Evolutionary conservation across 2,888 invertebrate genomes (phyloP), one percentile per base, ranked within the genome.

Genomic region (Sepiola atlantica): DNA sequence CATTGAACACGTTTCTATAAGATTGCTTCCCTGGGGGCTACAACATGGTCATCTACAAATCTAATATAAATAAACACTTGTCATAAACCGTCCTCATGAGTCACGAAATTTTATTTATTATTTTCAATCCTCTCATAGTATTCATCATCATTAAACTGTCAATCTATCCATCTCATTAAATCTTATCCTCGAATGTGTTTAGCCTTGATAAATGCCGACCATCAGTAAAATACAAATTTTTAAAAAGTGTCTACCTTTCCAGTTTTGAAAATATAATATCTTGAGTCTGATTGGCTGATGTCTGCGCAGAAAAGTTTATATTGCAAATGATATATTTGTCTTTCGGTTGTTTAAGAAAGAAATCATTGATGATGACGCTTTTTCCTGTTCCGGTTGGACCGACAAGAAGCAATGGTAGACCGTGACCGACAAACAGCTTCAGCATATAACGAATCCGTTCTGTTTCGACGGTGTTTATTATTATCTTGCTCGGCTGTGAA

Each of bases 321-420:
- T 97, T 97, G 96, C 96, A 97, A 95, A 96, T 96, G 95, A 97
- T 96, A 95, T 96, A 97, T 95, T 97, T 96, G 95, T 97, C 97
- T 94, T 96, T 96, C 0, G 97, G 96, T 28, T 97, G 96, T 92
- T 96, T 95, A 24, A 96, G 95, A 45, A 97, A 96, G 95, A 96
- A 97, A 95, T 95, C 96, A 95, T 97, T 97, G 94, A 97, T 97
- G 95, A 97, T 97, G 95, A 97, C 97, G 93, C 96, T 96, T 95
- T 97, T 97, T 16, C 97, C 97, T 0, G 97, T 97, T 24, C 97
- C 97, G 14, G 97, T 97, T 0, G 97, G 97, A 0, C 97, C 97
- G 24, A 97, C 97, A 95, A 97, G 96, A 91, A 97, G 95, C 90
- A 97, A 77, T 0, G 97, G 97, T 90, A 95, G 95, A 94, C 96